phyloP scores from a whole-genome alignment of 2,113 vertebrate species.

The Shinisaurus crocodilurus region DNA sequence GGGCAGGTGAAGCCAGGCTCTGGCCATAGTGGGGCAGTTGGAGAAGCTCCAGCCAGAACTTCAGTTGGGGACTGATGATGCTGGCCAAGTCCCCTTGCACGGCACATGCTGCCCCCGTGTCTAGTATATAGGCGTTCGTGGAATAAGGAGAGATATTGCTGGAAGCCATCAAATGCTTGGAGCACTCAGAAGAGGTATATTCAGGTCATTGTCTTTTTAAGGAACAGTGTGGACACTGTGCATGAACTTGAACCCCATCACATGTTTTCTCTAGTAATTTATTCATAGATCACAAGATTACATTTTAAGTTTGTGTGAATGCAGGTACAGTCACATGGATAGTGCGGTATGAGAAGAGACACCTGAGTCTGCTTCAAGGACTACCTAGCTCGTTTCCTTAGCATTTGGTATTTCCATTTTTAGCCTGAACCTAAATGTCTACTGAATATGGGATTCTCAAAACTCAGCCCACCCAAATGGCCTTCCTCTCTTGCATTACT shows the following conservation, averaged over 20 bases:
- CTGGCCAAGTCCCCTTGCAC: no score
- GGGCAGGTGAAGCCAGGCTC: no score
- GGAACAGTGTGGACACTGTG: no score
- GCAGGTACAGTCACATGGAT: background rate
- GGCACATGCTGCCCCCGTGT: no score
- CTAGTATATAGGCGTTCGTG: background rate
- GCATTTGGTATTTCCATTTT: background rate
- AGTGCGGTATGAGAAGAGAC: background rate
- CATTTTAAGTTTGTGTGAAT: background rate
- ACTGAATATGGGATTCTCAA: background rate
- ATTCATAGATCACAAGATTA: background rate
- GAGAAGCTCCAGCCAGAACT: no score
- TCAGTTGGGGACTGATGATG: no score
- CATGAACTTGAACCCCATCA: background rate
- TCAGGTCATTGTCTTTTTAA: background rate
- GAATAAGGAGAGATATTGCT: background rate
- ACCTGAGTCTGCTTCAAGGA: background rate
- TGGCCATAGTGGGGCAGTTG: no score
- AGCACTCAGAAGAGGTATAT: background rate
- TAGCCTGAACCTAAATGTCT: background rate
- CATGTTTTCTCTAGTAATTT: background rate
- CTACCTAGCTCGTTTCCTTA: background rate
- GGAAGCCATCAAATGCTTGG: background rate
- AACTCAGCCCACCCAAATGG: background rate
- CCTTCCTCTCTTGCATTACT: background rate